Evolutionary conservation across 2,888 invertebrate species (phyloP).

Genomic region (Chydorus sphaericus): DNA sequence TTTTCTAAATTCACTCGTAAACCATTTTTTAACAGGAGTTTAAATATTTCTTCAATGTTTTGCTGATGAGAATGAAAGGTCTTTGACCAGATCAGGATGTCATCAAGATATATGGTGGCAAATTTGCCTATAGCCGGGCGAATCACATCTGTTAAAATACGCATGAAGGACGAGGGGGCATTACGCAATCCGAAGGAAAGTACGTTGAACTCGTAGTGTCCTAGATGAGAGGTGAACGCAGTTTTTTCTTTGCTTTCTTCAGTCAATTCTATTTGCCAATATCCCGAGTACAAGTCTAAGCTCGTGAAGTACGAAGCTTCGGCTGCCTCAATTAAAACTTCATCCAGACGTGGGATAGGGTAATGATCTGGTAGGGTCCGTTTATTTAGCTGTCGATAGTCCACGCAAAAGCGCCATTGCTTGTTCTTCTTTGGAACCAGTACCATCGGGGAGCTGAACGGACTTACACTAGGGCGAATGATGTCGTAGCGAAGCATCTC

Average conservation of each 20-base stretch:
- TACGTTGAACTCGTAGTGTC: slow-evolving; percentile 16
- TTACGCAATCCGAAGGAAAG: slow-evolving; percentile 17
- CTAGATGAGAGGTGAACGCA: slow-evolving; percentile 15
- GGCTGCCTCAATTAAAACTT: slow-evolving; percentile 8
- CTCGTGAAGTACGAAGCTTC: slow-evolving; percentile 12
- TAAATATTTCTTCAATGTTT: slow-evolving; percentile 12
- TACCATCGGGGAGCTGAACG: background rate
- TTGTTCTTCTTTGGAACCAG: background rate
- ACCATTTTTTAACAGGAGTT: background rate
- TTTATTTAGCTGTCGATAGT: slow-evolving; percentile 11
- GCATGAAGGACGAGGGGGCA: slow-evolving; percentile 16
- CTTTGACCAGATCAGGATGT: slow-evolving; percentile 15
- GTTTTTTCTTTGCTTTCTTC: slow-evolving; percentile 14
- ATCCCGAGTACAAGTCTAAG: slow-evolving; percentile 14
- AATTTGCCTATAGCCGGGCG: slow-evolving; percentile 2
- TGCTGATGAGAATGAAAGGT: slow-evolving; percentile 15
- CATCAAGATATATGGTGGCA: slow-evolving; percentile 17
- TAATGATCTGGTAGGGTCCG: slow-evolving; percentile 7
- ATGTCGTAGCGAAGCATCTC: background rate
- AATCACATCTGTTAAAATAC: slow-evolving; percentile 14
- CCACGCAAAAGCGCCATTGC: slow-evolving; percentile 8
- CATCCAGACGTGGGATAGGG: slow-evolving; percentile 9
- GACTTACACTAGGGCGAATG: too few species aligned
- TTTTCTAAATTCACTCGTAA: slow-evolving; percentile 18
- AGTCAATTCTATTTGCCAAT: slow-evolving; percentile 13